Evolutionary conservation across 2,797 vertebrate species (phyloP), one percentile per base, ranked within the genome.

Genomic region (Eulemur mongoz): DNA sequence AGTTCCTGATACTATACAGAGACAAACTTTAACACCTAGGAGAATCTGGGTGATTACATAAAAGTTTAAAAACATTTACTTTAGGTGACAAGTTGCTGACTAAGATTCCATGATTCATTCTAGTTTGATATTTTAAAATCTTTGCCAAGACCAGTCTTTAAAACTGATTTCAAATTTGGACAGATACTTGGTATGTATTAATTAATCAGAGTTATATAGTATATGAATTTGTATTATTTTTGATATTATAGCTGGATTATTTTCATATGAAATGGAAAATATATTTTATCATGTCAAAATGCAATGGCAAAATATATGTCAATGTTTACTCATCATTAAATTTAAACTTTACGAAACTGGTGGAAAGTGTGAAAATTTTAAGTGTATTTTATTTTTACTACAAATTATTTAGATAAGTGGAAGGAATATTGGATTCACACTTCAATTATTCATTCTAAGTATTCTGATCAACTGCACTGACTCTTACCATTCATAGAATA

Each of bases 401-500:
- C 96, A 95, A 93, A 22, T 91, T 73, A 50, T 59, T 84, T 25
- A 70, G 40, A 57, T 91, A 96, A 75, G 22, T 57, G 5, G 82
- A 69, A 57, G 0, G 35, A 93, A 11, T 18, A 65, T 2, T 15
- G 14, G 7, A 82, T 94, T 95, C 32, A 95, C 81, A 48, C 48
- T 76, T 90, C 35, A 97, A 97, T 97, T 96, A 95, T 80, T 95
- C 90, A 97, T 40, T 2, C 7, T 95, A 98, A 97, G 95, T 94
- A 94, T 67, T 85, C 61, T 30, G 38, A 97, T 95, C 0, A 22
- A 63, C 52, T 52, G 23, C 43, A 50, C 50, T 82, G 50, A 87
- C 48, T 95, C 75, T 96, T 95, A 89, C 17, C 70, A 12, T 54
- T 63, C 14, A 88, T 93, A 84, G 27, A 79, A 94, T 10, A 94